Base-by-base conservation (phyloP, 2,888 invertebrate species). In the Sesia bembeciformis region DNA sequence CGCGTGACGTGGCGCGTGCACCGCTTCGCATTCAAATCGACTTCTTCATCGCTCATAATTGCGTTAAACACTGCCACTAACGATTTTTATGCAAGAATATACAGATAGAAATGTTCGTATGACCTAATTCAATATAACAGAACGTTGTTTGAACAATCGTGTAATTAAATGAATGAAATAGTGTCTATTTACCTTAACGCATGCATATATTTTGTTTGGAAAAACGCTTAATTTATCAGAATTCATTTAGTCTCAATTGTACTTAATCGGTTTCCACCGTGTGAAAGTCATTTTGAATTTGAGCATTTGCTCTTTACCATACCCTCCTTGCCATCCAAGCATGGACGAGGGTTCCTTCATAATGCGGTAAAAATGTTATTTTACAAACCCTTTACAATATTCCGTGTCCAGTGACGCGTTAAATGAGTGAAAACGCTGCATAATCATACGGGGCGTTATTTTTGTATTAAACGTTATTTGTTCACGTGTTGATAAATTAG, bases 1-100 rank as follows among this genome's bases (percentile, higher is more conserved):
- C 75, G 82, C 78, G 77, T 87, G 85, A 84, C 86, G 84, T 75
- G 76, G 81, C 81, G 85, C 85, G 86, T 84, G 87, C 84, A 80
- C 70, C 63, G 81, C 62, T 76, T 76, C 68, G 84, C 84, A 86
- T 87, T 87, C 74, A 81, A 84, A 87, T 84, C 66, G 66, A 67
- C 68, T 69, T 72, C 64, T 72, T 76, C 72, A 72, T 73, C 74
- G 64, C 64, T 74, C 66, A 68, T 76, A 80, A 78, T 79, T 76
- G 55, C 42, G 41, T 57, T 49, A 40, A 43, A 50, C 6, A 50
- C 43, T 49, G 40, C 51, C 38, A 49, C 53, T 40, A 49, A 41
- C 52, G 49, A 52, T 23, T 52, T 50, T 50, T 49, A 23, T 23
- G 23, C 23, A 23, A 23, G 23, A 23, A 23, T 23, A 23, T 23